Evolutionary conservation across 2,797 vertebrate genomes (phyloP), one percentile per base, ranked within the genome.

Genomic region (Gymnoscopelus microlampas): DNA sequence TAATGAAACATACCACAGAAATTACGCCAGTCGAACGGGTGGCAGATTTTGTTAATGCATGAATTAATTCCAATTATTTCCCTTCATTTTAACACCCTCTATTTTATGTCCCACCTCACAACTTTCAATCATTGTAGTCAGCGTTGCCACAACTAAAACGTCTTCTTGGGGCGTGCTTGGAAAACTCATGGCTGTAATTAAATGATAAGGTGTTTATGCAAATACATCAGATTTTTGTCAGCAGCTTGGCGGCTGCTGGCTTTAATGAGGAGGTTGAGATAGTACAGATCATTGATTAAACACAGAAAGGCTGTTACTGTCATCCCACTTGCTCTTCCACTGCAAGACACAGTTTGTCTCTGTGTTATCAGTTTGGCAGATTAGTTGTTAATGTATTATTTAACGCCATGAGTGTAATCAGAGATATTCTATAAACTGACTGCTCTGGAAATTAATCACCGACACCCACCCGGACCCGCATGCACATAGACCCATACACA

Each of bases 201-300:
- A 89, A 91, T 88, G 86, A 88, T 90, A 89, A 91, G 88, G 79
- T 89, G 87, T 86, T 91, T 90, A 87, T 89, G 90, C 85, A 89
- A 90, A 91, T 89, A 86, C 80, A 80, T 88, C 85, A 12, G 87
- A 89, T 89, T 88, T 84, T 73, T 82, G 77, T 84, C 81, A 83
- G 74, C 53, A 61, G 81, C 77, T 77, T 60, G 64, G 79, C 73
- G 39, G 71, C 83, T 72, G 84, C 71, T 79, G 70, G 39, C 78
- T 83, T 76, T 79, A 89, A 86, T 86, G 80, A 84, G 75, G 69
- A 66, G 76, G 66, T 77, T 77, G 75, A 84, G 73, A 74, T 82
- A 75, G 76, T 70, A 72, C 72, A 73, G 79, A 88, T 85, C 71
- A 78, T 81, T 86, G 89, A 88, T 87, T 84, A 84, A 85, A 87